These are phyloP conservation scores for Eucidaris tribuloides DNA, from an alignment of 35 echinoderm and acorn worm genomes.

Conservation along the genomic window DNA sequence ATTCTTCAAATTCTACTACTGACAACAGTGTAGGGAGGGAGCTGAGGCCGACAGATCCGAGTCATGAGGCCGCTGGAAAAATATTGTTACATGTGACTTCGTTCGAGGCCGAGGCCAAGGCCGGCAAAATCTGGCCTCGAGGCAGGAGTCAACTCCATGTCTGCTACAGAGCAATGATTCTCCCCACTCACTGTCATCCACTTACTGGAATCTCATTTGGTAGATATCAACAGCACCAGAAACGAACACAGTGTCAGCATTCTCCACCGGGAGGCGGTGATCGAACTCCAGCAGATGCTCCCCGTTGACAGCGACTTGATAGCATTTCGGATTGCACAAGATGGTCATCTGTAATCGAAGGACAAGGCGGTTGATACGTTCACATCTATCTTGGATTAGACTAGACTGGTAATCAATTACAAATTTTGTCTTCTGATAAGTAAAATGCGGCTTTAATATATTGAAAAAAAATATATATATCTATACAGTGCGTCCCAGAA, in stretches of 20 bases:
- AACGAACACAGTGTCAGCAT: slow-evolving; percentile 56
- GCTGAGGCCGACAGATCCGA: no score
- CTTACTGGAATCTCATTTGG: slow-evolving; percentile 82
- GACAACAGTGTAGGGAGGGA: no score
- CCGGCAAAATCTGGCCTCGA: no score
- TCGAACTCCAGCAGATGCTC: slow-evolving; percentile 73
- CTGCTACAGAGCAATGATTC: no score
- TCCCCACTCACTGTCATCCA: no score
- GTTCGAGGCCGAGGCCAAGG: no score
- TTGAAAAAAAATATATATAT: neutral
- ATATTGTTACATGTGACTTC: no score
- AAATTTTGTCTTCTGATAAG: neutral
- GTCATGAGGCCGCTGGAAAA: no score
- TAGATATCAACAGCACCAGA: slow-evolving; percentile 66
- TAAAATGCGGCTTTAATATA: neutral
- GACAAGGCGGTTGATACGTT: neutral
- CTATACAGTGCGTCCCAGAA: no score
- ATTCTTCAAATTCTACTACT: no score
- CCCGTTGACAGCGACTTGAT: slow-evolving; percentile 83
- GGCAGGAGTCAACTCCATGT: no score
- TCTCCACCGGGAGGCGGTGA: slow-evolving; percentile 62
- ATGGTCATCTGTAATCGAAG: slow-evolving; percentile 63
- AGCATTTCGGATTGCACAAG: slow-evolving; percentile 55
- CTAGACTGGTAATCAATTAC: neutral
- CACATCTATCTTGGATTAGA: neutral